These are phyloP conservation scores for Tadarida brasiliensis DNA, from an alignment of 2,797 vertebrate genomes.

Conservation along the genomic window DNA sequence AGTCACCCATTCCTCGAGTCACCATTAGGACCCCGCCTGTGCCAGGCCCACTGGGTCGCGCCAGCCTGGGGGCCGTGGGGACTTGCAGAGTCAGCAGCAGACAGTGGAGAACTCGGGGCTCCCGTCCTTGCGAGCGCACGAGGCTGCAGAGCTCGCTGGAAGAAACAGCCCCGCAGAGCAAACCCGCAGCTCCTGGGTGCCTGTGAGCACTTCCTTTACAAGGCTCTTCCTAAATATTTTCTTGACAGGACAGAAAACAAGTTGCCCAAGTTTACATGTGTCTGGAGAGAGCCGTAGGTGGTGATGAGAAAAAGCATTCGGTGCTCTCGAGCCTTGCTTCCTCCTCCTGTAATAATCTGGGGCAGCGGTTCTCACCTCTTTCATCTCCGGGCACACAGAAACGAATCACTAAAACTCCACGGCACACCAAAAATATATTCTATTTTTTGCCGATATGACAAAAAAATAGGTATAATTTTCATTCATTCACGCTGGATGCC, in stretches of 20 bases:
- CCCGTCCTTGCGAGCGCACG: constrained; percentile 38
- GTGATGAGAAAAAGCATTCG: constrained; percentile 70
- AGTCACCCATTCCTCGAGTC: not conserved
- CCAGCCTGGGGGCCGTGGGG: not conserved
- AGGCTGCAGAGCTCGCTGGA: constrained; percentile 71
- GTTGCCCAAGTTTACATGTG: constrained; percentile 69
- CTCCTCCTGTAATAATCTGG: constrained; percentile 59
- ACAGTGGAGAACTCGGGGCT: constrained; percentile 51
- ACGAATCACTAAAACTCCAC: not conserved
- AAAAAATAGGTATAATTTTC: not conserved
- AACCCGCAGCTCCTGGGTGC: constrained; percentile 71
- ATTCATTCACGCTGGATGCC: not conserved
- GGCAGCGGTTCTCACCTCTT: not conserved
- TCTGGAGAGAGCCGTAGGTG: constrained; percentile 61
- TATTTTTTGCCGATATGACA: not conserved
- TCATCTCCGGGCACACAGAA: not conserved
- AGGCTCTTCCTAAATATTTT: constrained; percentile 79
- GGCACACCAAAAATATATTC: not conserved
- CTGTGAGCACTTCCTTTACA: constrained; percentile 69
- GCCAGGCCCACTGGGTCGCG: not conserved
- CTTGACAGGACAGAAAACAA: constrained; percentile 78
- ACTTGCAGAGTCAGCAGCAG: not conserved
- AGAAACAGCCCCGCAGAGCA: constrained; percentile 62
- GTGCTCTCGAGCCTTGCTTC: constrained; percentile 68
- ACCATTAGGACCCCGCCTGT: not conserved